Evolutionary conservation across 1,140 invertebrate species (phyloP), one percentile per base, ranked within the genome.

Genomic region (Panagrolaimus sp.): DNA sequence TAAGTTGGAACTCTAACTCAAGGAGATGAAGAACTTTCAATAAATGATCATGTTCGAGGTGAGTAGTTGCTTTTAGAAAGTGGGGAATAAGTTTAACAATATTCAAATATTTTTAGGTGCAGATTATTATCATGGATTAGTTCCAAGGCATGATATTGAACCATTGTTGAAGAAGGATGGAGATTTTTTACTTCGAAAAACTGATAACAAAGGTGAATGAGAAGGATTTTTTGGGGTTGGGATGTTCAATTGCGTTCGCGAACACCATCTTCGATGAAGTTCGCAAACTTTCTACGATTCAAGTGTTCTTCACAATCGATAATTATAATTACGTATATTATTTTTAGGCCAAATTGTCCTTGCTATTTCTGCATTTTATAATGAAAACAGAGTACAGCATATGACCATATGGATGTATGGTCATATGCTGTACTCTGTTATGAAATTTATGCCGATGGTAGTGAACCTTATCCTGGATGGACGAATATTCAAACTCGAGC

Each of bases 381-480:
- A 74, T 21, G 63, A 45, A 15, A n/a, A n/a, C n/a, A n/a, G n/a
- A n/a, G n/a, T n/a, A n/a, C n/a, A n/a, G n/a, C n/a, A n/a, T n/a
- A n/a, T n/a, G n/a, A n/a, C n/a, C n/a, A n/a, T n/a, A 52, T 14
- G 4, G 14, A 32, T 26, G 26, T 21, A 15, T 47, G 73, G 72
- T 71, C 76, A 2, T 77, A 68, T 28, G 75, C 71, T 28, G 43
- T 71, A 4, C 24, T 70, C 8, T 24, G 28, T 43, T 71, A 69
- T 73, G 71, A 78, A 65, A 71, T 78, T 43, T 78, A 78, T 38
- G 62, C 73, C 1, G 63, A 78, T 43, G 76, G 76, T 12, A 32
- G 24, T 8, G 76, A 78, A 14, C 76, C 76, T 0, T 78, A 78
- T 68, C 76, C 76, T 14, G 76, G 76, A 47, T 52, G 79, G 63